Evolutionary conservation across 2,888 invertebrate species (phyloP).

Genomic region (Calliphora vomitoria): DNA sequence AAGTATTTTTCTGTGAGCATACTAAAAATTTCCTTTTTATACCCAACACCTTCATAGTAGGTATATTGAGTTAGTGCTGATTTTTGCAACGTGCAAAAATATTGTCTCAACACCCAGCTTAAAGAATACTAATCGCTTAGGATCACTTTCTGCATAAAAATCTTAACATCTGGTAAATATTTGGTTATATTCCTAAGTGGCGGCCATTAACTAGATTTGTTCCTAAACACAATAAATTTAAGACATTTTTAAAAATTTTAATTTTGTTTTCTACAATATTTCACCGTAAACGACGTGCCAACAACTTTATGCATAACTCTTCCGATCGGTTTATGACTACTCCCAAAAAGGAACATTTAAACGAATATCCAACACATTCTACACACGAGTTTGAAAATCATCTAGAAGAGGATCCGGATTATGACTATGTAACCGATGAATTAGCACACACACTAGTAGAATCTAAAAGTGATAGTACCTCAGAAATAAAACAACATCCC

Average conservation of each 20-base stretch:
- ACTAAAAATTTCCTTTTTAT: too few species aligned
- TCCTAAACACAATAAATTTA: too few species aligned
- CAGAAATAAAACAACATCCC: slow-evolving; percentile 14
- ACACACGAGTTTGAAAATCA: slow-evolving; percentile 50
- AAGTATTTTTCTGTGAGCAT: too few species aligned
- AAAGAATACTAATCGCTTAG: too few species aligned
- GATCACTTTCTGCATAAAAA: too few species aligned
- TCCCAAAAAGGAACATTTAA: slow-evolving; percentile 49
- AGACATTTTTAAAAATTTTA: background rate
- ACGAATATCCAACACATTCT: slow-evolving; percentile 56
- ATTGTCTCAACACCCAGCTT: too few species aligned
- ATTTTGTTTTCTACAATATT: background rate
- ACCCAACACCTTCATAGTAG: too few species aligned
- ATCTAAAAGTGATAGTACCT: slow-evolving; percentile 33
- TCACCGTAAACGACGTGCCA: slow-evolving; percentile 62
- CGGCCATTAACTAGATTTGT: too few species aligned
- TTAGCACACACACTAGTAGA: slow-evolving; percentile 44
- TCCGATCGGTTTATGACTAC: slow-evolving; percentile 16
- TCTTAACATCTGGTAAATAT: too few species aligned
- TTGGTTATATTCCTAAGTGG: too few species aligned
- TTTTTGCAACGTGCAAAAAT: too few species aligned
- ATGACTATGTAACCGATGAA: slow-evolving; percentile 62
- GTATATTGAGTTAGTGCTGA: too few species aligned
- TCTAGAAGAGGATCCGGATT: slow-evolving; percentile 54
- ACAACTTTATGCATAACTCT: slow-evolving; percentile 19